Base-by-base conservation (phyloP, 1,140 invertebrate species). In the Drosophila melanogaster region DNA sequence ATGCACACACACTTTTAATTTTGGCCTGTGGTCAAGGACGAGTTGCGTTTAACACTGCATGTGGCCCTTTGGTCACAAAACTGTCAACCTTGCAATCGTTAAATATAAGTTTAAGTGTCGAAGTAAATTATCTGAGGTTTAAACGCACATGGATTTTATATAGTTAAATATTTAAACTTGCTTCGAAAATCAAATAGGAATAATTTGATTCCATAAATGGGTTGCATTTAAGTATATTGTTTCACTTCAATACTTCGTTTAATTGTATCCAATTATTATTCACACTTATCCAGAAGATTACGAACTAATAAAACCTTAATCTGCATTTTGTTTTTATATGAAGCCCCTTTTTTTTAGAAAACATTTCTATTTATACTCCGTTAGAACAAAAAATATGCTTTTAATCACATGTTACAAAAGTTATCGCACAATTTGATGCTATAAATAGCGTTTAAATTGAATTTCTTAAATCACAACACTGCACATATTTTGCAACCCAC, bases 41-140 rank as follows among this genome's bases (percentile, higher is more conserved):
- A 74, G 38, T 62, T 74, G 65, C 57, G 55, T 33, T 58, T 11
- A 35, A 22, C 44, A 33, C 14, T 44, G 55, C 35, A 49, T 38
- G 41, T 43, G 46, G 53, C 19, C 70, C 44, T 47, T 62, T 33
- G 30, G 33, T 58, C 14, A 14, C 12, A 6, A 7, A 15, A 80
- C 30, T 38, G 11, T 14, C 37, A 38, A 38, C 11, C 11, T 14
- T 38, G 11, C 37, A 38, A 11, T 2, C 12, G n/a, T 61, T 50
- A 10, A 19, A 56, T 50, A 47, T 51, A 14, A 59, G 49, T 75
- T 30, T 26, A 5, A 24, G 61, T 44, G 15, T 3, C 4, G 3
- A 10, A 12, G 19, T 24, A 5, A 7, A 24, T 14, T n/a, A 2
- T 24, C 2, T 7, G 2, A 46, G n/a, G 8, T 15, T 19, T 12